These are phyloP conservation scores for Eriosoma lanigerum DNA, from an alignment of 1,140 invertebrate genomes.

Conservation along the genomic window DNA sequence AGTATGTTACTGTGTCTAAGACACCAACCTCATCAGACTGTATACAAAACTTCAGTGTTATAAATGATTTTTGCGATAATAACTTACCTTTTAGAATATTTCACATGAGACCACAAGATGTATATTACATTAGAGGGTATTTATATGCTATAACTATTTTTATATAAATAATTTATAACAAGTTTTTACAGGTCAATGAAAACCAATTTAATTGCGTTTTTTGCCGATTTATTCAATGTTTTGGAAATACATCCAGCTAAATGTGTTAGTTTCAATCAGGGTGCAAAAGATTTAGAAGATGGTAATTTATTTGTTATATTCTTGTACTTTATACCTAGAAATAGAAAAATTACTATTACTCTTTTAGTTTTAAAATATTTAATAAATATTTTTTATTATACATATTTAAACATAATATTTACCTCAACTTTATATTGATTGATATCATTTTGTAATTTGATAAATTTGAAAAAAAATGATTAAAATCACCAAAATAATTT, in stretches of 20 bases:
- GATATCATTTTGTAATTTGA: no score
- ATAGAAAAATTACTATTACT: no score
- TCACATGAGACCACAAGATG: slow-evolving; percentile 93
- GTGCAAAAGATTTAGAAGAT: slow-evolving; percentile 9
- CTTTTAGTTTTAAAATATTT: no score
- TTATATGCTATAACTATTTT: no score
- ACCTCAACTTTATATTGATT: no score
- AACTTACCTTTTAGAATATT: slow-evolving; percentile 86
- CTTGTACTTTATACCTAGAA: neutral
- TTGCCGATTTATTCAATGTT: slow-evolving; percentile 94
- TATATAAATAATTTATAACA: no score
- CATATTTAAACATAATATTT: no score
- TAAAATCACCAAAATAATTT: no score
- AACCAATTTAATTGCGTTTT: slow-evolving; percentile 88
- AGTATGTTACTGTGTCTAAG: slow-evolving; percentile 70
- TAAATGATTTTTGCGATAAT: slow-evolving; percentile 83
- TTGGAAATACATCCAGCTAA: slow-evolving; percentile 91
- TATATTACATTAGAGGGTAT: slow-evolving; percentile 92
- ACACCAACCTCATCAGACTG: slow-evolving; percentile 82
- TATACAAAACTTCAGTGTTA: slow-evolving; percentile 88
- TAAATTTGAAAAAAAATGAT: no score
- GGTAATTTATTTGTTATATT: slow-evolving; percentile 19
- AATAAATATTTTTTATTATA: no score
- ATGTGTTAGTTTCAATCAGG: slow-evolving; percentile 70
- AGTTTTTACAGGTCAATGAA: slow-evolving; percentile 77